Evolutionary conservation across 2,113 vertebrate genomes (phyloP), one percentile per base, ranked within the genome.

Genomic region (Dolichallabes microphthalmus): DNA sequence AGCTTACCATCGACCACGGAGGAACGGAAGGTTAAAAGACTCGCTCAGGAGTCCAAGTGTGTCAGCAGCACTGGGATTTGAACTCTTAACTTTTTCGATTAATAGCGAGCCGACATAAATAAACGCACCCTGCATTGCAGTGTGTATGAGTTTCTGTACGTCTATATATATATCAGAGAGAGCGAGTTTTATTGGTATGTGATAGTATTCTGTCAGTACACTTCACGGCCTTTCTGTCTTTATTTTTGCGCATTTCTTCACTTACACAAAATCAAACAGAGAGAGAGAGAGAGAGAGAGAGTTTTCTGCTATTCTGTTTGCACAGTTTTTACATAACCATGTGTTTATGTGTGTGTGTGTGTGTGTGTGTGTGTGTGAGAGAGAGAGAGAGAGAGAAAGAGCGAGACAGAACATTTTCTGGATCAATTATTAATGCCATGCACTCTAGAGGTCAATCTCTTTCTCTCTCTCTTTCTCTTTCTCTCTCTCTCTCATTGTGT

Each of bases 381-480:
- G 60, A 25, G 8, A n/a, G 60, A n/a, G 61, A 3, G 22, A 25
- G 22, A 25, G 8, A 61, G 61, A 27, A n/a, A 27, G 61, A 13
- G 25, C 11, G 61, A 27, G n/a, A 8, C 17, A 20, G 20, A 85
- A 84, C 80, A 88, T 89, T 88, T 87, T 89, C 58, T 68, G 53
- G 64, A 90, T 90, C 69, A 53, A 90, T 91, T 90, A 90, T 90
- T 90, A 74, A 90, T 87, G 84, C 74, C 53, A 75, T 86, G 82
- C 82, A 84, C 83, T 90, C 78, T 75, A 75, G 50, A 53, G 73
- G 73, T 75, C 73, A 75, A 53, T 66, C 78, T 78, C 76, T 66
- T 27, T 77, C 84, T 83, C 57, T 84, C 39, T 75, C 69, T 84
- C 57, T 74, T 32, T 83, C 73, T 84, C 32, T 76, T 15, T 63